These are phyloP conservation scores for Lasioglossum leucozonium DNA, from an alignment of 2,888 invertebrate genomes.

Conservation along the genomic window DNA sequence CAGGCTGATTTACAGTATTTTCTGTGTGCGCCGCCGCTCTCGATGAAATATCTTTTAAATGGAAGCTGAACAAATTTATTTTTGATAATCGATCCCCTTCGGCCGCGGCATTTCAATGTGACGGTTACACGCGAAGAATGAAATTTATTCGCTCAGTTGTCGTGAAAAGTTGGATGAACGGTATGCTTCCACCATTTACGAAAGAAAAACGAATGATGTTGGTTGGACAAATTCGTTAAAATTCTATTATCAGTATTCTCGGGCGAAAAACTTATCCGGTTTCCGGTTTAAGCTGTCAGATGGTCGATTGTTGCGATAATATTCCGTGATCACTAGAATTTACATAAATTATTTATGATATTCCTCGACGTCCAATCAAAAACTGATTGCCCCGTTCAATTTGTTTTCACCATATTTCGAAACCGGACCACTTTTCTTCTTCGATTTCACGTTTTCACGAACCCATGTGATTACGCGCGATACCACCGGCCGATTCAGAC, in stretches of 20 bases:
- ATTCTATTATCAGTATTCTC: neutral
- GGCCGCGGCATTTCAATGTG: neutral
- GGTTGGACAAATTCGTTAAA: neutral
- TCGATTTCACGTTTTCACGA: slow-evolving; percentile 19
- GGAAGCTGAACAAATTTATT: neutral
- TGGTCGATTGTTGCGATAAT: neutral
- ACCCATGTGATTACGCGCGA: slow-evolving; percentile 19
- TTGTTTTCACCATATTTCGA: slow-evolving; percentile 26
- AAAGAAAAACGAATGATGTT: neutral
- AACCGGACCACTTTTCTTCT: slow-evolving; percentile 17
- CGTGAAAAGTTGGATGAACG: neutral
- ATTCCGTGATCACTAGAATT: slow-evolving; percentile 26
- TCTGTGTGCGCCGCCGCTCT: neutral
- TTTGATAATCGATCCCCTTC: neutral
- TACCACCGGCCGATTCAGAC: neutral
- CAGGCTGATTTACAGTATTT: neutral
- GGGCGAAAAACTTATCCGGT: no score
- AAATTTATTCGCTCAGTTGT: neutral
- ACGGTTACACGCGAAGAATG: neutral
- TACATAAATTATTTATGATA: slow-evolving; percentile 50
- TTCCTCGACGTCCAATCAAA: slow-evolving; percentile 23
- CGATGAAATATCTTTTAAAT: neutral
- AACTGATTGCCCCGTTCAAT: slow-evolving; percentile 33
- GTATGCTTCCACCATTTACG: neutral
- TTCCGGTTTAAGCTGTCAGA: neutral